A percentile compares a stretch with the other conserved stretches of the same genome.
Evolutionary conservation across 2,888 invertebrate genomes (phyloP).

Genomic region (Sphinx pinastri): DNA sequence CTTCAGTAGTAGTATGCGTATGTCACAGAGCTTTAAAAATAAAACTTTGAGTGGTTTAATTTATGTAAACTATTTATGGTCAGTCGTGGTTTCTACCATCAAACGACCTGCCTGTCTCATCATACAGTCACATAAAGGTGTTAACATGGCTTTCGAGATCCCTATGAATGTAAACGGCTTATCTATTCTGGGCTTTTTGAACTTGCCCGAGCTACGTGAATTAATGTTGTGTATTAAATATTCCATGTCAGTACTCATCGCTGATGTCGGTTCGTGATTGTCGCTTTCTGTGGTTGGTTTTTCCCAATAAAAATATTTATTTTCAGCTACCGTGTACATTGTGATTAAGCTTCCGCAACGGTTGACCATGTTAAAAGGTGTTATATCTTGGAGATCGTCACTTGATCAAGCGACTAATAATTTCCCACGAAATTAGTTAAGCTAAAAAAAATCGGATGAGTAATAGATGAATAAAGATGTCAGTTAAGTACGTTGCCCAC

Average conservation of each 20-base stretch:
- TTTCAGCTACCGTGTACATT: neutral
- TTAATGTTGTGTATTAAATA: slow-evolving; percentile 4
- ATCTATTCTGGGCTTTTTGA: neutral
- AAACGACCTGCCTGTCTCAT: too few relatives aligned
- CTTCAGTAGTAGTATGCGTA: too few relatives aligned
- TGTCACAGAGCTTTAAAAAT: too few relatives aligned
- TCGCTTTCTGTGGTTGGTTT: slow-evolving; percentile 19
- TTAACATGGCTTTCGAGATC: neutral
- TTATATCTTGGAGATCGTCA: neutral
- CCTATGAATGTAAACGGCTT: neutral
- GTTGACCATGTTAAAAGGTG: neutral
- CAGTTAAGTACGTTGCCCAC: too few relatives aligned
- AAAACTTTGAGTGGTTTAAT: too few relatives aligned
- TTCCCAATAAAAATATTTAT: slow-evolving; percentile 4
- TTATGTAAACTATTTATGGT: too few relatives aligned
- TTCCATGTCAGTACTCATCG: slow-evolving; percentile 14
- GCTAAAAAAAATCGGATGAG: neutral
- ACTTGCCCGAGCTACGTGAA: slow-evolving; percentile 14
- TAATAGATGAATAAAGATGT: neutral
- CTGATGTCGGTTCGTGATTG: slow-evolving; percentile 7
- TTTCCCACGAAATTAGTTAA: neutral
- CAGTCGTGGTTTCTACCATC: too few relatives aligned
- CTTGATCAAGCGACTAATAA: neutral
- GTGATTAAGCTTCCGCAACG: neutral
- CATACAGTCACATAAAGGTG: neutral